phyloP scores from a whole-genome alignment of 1,140 invertebrate genomes.

The Calephelis nemesis region DNA sequence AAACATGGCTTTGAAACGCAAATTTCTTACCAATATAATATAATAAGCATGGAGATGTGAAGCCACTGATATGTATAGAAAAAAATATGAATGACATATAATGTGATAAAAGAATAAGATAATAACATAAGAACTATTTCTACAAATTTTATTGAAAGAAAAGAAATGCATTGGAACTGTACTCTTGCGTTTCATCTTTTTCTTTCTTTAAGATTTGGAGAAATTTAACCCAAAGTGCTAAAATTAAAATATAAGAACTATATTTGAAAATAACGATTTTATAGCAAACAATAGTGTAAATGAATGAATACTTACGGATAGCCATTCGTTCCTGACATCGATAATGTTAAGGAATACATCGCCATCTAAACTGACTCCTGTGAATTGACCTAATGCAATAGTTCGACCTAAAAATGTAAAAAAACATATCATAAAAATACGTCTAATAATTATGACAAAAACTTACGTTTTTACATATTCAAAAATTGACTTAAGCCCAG shows the following conservation, averaged over 20 bases:
- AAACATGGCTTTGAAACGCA: neutral
- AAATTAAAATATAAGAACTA: neutral
- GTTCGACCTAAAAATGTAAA: conserved; percentile 79
- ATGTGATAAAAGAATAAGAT: conserved; percentile 12
- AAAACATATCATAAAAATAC: neutral
- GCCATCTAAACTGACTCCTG: conserved; percentile 92
- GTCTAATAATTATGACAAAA: too few species aligned
- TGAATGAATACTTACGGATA: conserved; percentile 83
- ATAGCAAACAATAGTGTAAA: neutral
- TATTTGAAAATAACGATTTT: neutral
- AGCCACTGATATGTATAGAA: neutral
- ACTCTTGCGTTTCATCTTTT: too few species aligned
- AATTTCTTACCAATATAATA: neutral
- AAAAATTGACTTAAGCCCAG: too few species aligned
- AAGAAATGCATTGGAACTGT: too few species aligned
- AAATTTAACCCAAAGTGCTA: too few species aligned
- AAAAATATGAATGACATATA: conserved; percentile 9
- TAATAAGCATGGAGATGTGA: neutral
- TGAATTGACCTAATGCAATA: conserved; percentile 91
- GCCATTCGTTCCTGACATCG: conserved; percentile 94
- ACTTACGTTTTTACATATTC: too few species aligned
- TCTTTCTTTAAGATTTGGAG: too few species aligned
- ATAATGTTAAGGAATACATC: conserved; percentile 93
- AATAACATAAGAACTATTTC: too few species aligned
- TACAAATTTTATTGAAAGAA: too few species aligned